Base-by-base conservation (phyloP, 2,888 invertebrate genomes). In the Himalopsyche kuldschensis region DNA sequence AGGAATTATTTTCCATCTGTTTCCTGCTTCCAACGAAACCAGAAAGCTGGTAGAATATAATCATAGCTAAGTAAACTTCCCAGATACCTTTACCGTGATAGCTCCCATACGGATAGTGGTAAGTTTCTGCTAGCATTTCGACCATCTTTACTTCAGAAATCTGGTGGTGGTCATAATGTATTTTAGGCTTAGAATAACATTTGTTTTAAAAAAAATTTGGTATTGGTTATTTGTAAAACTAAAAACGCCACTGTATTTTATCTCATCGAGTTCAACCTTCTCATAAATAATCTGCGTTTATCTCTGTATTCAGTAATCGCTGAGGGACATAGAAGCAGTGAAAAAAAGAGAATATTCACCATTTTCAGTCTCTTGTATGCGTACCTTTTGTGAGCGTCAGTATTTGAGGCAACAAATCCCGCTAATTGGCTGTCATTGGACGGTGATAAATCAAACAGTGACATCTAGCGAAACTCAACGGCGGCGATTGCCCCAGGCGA, bases 361-460 rank as follows among this genome's bases (percentile, higher is more conserved):
- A 55, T 55, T 55, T 55, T 55, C 2, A 10, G 55, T n/a, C 55
- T 20, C 55, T 55, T 55, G 20, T 20, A 55, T 55, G 6, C 20
- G 10, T 55, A 20, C 55, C 55, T 55, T 55, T 55, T 55, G 55
- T 55, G 55, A 41, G 41, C 41, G 41, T 11, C 41, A 41, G 41
- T 15, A 41, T 41, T 41, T 10, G 55, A 55, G 55, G 20, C 55
- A 82, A 82, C 82, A 82, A 82, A 82, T 82, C 79, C 75, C 82
- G 79, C 82, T 82, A 82, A 82, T 82, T 82, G 82, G 78, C 82
- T 82, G 82, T 82, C 82, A 69, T 82, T 82, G 82, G 69, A 63
- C 82, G 82, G 6, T 79, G 46, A 82, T 79, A 82, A 82, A 82
- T 82, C 82, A 82, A 55, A 55, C 20, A 55, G 55, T 55, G 55